A percentile compares a stretch with the other conserved stretches of the same genome.
Conservation (phyloP, 2,113 vertebrate species). For the Perccottus glenii region DNA sequence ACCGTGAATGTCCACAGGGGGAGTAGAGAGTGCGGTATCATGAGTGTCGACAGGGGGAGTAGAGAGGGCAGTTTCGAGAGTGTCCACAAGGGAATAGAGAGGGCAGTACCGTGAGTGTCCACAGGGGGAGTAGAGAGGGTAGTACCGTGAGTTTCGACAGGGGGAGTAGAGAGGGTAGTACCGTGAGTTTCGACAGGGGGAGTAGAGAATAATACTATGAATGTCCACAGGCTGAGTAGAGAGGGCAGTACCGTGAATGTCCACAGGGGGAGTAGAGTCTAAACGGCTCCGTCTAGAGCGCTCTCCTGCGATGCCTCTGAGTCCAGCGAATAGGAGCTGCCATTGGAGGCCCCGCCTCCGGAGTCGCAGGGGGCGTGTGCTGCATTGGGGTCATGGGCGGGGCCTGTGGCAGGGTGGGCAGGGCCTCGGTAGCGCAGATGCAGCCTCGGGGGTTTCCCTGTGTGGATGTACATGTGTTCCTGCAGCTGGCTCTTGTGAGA, state of each 20-base stretch:
- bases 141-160: too few relatives aligned
- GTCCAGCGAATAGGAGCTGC: slow-evolving; percentile 88
- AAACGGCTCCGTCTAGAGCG: slow-evolving; percentile 76
- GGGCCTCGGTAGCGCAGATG: slow-evolving; percentile 81
- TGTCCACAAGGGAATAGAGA: neutral
- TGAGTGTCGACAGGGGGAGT: too few relatives aligned
- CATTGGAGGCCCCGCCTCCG: slow-evolving; percentile 59
- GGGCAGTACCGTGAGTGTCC: slow-evolving; percentile 68
- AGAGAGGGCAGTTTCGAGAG: too few relatives aligned
- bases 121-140: neutral
- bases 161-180: too few relatives aligned
- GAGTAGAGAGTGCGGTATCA: too few relatives aligned
- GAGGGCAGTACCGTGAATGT: slow-evolving; percentile 68
- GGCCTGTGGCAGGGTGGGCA: slow-evolving; percentile 79
- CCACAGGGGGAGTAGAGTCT: neutral
- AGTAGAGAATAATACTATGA: too few relatives aligned
- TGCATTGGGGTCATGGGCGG: slow-evolving; percentile 80
- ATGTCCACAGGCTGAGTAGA: slow-evolving; percentile 9
- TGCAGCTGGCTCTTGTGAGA: slow-evolving; percentile 90
- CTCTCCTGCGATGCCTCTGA: slow-evolving; percentile 89
- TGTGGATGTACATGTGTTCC: slow-evolving; percentile 94
- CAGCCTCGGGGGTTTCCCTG: slow-evolving; percentile 85
- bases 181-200: too few relatives aligned
- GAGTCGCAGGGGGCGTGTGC: slow-evolving; percentile 54
- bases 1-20: too few relatives aligned